Evolutionary conservation across 1,140 invertebrate species (phyloP).

Genomic region (Brachystomella parvula): DNA sequence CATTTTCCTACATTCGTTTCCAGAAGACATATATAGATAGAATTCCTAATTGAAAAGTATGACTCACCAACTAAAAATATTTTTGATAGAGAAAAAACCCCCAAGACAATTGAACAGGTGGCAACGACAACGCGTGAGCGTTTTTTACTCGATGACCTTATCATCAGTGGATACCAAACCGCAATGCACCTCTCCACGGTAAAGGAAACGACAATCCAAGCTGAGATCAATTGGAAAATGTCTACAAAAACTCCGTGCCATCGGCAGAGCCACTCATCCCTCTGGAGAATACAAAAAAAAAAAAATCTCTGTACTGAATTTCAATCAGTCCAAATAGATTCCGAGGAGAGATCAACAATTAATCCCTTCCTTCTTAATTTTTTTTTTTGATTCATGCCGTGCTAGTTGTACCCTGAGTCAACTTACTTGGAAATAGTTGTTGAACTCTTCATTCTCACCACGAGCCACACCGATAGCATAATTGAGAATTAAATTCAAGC

Average conservation of each 20-base stretch:
- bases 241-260: constrained; percentile 33
- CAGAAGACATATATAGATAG: no score
- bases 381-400: constrained; percentile 13
- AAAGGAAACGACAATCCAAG: constrained; percentile 36
- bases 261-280: constrained; percentile 31
- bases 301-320: no score
- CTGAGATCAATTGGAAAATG: constrained; percentile 31
- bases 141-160: constrained; percentile 8
- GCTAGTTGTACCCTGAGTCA: constrained; percentile 36
- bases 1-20: no score
- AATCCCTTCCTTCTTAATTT: not conserved
- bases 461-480: constrained; percentile 42
- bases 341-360: not conserved
- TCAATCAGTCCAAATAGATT: no score
- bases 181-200: constrained; percentile 33
- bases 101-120: constrained; percentile 5
- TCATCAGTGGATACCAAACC: constrained; percentile 30
- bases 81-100: constrained; percentile 28
- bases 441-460: constrained; percentile 38
- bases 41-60: not conserved
- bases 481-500: constrained; percentile 43
- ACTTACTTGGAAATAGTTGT: constrained; percentile 43
- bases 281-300: constrained; percentile 8
- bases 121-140: constrained; percentile 24
- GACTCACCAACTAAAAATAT: constrained; percentile 28